Conservation (phyloP, 2,113 vertebrate species). For the Dipodomys ordii region DNA sequence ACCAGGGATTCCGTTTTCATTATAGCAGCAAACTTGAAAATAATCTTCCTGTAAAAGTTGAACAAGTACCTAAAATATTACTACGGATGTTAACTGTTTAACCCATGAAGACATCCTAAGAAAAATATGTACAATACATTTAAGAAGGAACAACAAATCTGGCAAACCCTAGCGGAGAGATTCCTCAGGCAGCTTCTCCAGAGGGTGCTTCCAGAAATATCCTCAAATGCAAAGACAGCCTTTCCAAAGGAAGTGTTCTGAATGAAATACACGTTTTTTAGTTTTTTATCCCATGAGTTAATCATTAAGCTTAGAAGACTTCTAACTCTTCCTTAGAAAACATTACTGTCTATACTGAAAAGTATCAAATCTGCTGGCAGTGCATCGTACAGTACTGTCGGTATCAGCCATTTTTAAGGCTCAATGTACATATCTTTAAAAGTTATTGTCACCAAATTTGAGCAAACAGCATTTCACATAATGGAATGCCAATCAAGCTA, state of each 20-base stretch:
- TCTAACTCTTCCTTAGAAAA: conserved; percentile 76
- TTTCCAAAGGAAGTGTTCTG: conserved; percentile 41
- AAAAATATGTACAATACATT: conserved; percentile 54
- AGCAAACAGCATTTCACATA: conserved; percentile 63
- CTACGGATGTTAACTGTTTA: conserved; percentile 48
- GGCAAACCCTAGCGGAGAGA: conserved; percentile 38
- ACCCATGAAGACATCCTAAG: conserved; percentile 31
- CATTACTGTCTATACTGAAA: conserved; percentile 57
- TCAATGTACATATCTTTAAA: conserved; percentile 68
- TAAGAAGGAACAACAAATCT: background rate
- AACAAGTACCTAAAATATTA: conserved; percentile 60
- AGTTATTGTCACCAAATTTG: conserved; percentile 40
- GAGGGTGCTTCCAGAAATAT: conserved; percentile 21
- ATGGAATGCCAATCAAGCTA: conserved; percentile 28
- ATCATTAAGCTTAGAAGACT: conserved; percentile 66
- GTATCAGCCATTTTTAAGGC: conserved; percentile 82
- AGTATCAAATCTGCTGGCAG: conserved; percentile 79
- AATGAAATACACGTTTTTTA: conserved; percentile 1
- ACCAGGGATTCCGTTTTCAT: conserved; percentile 83
- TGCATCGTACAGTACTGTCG: conserved; percentile 80
- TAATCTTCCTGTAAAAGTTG: conserved; percentile 72
- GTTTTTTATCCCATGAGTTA: conserved; percentile 65
- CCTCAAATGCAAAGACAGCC: background rate
- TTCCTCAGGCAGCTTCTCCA: conserved; percentile 58
- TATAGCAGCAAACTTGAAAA: conserved; percentile 87